Conservation (phyloP, 2,113 vertebrate species). For the Rhabdornis inornatus region DNA sequence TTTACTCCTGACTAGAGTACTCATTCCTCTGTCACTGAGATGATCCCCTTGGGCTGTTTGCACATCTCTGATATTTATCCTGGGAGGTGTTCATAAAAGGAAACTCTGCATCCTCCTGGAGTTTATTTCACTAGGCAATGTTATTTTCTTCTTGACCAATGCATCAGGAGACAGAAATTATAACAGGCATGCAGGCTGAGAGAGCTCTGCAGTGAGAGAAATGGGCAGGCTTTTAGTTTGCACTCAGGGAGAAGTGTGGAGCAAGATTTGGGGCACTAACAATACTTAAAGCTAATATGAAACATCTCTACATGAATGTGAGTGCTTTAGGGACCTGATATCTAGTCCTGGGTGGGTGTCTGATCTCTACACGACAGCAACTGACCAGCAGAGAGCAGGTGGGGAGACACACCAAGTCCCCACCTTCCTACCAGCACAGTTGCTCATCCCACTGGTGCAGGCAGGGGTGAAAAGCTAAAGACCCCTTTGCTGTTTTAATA, state of each 20-base stretch:
- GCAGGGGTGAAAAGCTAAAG: not conserved
- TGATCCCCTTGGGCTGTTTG: not conserved
- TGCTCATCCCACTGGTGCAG: not conserved
- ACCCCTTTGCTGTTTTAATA: not conserved
- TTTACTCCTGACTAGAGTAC: not conserved
- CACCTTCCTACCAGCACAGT: rapidly evolving
- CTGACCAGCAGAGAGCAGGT: not conserved
- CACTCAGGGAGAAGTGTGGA: not conserved
- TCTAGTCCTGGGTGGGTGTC: rapidly evolving
- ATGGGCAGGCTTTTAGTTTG: not conserved
- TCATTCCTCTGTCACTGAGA: not conserved
- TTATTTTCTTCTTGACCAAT: not conserved
- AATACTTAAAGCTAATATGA: not conserved
- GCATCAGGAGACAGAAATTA: not conserved
- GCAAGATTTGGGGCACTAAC: not conserved
- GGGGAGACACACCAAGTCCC: not conserved
- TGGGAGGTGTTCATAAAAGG: not conserved
- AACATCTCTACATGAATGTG: not conserved
- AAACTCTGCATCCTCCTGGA: not conserved
- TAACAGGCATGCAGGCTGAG: not conserved
- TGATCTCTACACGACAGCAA: not conserved
- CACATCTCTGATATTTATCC: not conserved
- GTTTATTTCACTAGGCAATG: not conserved
- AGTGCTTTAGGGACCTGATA: not conserved
- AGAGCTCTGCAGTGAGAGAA: not conserved